Evolutionary conservation across 2,888 invertebrate genomes (phyloP).

Genomic region (Oligia fasciuncula): DNA sequence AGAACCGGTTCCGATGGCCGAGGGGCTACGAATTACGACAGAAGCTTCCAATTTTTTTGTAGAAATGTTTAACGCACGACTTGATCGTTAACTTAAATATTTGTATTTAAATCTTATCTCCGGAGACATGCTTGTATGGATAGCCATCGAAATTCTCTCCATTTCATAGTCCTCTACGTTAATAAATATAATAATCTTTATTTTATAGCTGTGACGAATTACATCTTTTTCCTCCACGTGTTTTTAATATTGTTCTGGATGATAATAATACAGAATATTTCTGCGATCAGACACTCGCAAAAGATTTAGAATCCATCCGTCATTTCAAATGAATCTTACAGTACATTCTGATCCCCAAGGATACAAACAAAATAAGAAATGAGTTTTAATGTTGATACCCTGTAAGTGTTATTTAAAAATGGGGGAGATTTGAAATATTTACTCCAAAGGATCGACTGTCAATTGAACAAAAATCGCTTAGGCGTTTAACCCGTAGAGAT

Average conservation of each 20-base stretch:
- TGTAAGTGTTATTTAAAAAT: conserved; percentile 78
- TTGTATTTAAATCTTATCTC: conserved; percentile 57
- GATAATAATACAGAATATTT: conserved; percentile 12
- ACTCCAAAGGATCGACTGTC: conserved; percentile 80
- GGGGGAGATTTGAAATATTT: conserved; percentile 73
- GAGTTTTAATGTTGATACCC: conserved; percentile 74
- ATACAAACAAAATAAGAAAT: conserved; percentile 76
- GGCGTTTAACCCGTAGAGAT: conserved; percentile 75
- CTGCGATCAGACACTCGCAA: conserved; percentile 29
- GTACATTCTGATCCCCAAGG: conserved; percentile 73
- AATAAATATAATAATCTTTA: neutral
- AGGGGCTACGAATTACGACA: conserved; percentile 59
- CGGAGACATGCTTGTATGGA: conserved; percentile 36
- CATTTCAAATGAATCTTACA: conserved; percentile 71
- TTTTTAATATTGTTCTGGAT: conserved; percentile 9
- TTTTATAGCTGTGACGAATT: conserved; percentile 12
- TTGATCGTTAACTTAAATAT: conserved; percentile 54
- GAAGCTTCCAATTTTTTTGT: conserved; percentile 55
- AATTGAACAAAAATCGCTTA: conserved; percentile 84
- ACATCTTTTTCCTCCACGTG: neutral
- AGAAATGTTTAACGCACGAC: conserved; percentile 50
- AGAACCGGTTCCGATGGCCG: conserved; percentile 82
- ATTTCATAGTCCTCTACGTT: conserved; percentile 12
- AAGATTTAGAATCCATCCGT: conserved; percentile 73
- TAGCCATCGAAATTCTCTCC: conserved; percentile 20